Evolutionary conservation across 2,888 invertebrate species (phyloP), one percentile per base, ranked within the genome.

Genomic region (Ferdinandea cuprea): DNA sequence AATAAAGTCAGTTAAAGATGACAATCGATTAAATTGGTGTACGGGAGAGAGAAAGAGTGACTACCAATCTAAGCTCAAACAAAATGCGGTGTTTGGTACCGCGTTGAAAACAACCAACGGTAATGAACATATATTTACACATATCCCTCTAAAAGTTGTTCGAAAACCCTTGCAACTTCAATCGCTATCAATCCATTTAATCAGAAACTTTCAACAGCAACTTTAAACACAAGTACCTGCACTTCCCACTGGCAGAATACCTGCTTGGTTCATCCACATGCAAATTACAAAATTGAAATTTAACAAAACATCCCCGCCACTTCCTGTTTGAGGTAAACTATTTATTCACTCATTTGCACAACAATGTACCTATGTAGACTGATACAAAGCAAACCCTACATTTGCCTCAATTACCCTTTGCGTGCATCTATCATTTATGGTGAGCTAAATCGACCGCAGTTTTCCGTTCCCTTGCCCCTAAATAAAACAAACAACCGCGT

Each of bases 351-450:
- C 28, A 50, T 3, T 50, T 13, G 2, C 15, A 19, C n/a, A 21
- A 40, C 61, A 59, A 21, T 15, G n/a, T 11, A 59, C 28, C 61
- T 44, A 21, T 15, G n/a, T 11, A 59, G 15, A 44, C 8, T 9
- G 11, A 32, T 17, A 19, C 17, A 19, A 44, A 3, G 11, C 11
- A 9, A 19, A 11, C 11, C 6, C 3, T 9, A 2, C 63, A 72
- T 25, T 54, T 13, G 48, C 65, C 48, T 17, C 73, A 74, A 61
- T 69, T 77, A 77, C 54, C 69, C 37, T 13, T 77, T 72, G 78
- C 78, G 72, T 78, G 78, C 72, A 58, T n/a, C 61, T 30, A 61
- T 15, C 40, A 54, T 25, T 66, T 54, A 58, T 25, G 46, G 56
- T 25, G 3, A 37, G 32, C 19, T 56, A 63, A 61, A 56, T 68